Evolutionary conservation across 2,888 invertebrate species (phyloP).

Genomic region (Phaedon cochleariae): DNA sequence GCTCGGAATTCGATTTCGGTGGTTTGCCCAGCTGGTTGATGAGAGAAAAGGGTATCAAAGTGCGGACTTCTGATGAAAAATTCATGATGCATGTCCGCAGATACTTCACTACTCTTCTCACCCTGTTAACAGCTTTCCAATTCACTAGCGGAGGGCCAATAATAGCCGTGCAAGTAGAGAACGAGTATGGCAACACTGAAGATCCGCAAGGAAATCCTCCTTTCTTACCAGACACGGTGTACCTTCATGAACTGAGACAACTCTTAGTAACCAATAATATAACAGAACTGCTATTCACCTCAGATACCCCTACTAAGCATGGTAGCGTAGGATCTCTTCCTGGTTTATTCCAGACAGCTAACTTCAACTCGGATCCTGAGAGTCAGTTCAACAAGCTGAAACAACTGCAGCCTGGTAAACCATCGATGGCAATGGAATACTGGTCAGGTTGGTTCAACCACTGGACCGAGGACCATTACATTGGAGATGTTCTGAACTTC

Average conservation of each 20-base stretch:
- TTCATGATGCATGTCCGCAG: constrained; percentile 55
- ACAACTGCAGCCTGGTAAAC: constrained; percentile 62
- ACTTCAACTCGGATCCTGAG: constrained; percentile 63
- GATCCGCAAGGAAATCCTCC: constrained; percentile 1
- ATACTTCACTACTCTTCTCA: constrained; percentile 65
- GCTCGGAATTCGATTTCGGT: constrained; percentile 83
- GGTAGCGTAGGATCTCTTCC: constrained; percentile 58
- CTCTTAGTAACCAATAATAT: constrained; percentile 57
- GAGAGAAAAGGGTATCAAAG: constrained; percentile 48
- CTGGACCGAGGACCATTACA: constrained; percentile 61
- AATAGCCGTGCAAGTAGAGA: constrained; percentile 89
- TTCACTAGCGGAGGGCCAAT: constrained; percentile 83
- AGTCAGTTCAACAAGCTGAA: constrained; percentile 59
- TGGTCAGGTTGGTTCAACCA: constrained; percentile 70
- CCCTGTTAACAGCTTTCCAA: constrained; percentile 63
- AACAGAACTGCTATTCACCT: constrained; percentile 64
- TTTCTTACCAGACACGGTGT: constrained; percentile 52
- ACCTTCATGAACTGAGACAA: constrained; percentile 60
- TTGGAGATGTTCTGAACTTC: constrained; percentile 27
- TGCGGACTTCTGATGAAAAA: constrained; percentile 6
- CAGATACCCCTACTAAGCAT: constrained; percentile 58
- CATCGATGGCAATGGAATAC: constrained; percentile 67
- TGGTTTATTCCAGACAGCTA: constrained; percentile 64
- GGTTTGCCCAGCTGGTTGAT: constrained; percentile 56
- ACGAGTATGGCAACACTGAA: constrained; percentile 69